Conservation (phyloP, 2,113 vertebrate species). For the Dicentrarchus labrax region DNA sequence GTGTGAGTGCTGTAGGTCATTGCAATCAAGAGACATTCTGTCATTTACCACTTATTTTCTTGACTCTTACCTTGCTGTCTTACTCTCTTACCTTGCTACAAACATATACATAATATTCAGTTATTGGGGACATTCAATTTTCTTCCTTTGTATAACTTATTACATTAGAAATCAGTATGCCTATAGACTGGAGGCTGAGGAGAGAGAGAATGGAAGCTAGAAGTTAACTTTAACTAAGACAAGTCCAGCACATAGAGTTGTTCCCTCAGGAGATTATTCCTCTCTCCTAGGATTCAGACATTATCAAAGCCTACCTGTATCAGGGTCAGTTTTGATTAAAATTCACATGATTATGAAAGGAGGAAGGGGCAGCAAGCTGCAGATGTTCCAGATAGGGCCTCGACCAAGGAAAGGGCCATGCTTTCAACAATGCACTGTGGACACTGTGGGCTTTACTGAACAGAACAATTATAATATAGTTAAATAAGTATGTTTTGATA, state of each 20-base stretch:
- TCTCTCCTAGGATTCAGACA: conserved; percentile 49
- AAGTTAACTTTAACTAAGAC: conserved; percentile 64
- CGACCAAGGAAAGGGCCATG: conserved; percentile 28
- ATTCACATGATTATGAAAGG: conserved; percentile 51
- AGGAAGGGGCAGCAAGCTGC: conserved; percentile 35
- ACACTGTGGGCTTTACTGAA: too few relatives aligned
- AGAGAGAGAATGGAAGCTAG: conserved; percentile 35
- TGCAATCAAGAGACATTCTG: not conserved
- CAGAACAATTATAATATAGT: not conserved
- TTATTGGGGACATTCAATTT: not conserved
- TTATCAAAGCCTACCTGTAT: conserved; percentile 65
- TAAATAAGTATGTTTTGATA: not conserved
- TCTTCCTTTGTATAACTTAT: conserved; percentile 5
- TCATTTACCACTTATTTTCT: not conserved
- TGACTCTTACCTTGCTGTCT: not conserved
- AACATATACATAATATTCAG: too few relatives aligned
- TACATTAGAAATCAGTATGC: conserved; percentile 22
- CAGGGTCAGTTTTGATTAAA: conserved; percentile 75
- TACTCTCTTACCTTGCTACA: not conserved
- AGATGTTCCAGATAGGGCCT: conserved; percentile 54
- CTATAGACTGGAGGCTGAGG: conserved; percentile 22
- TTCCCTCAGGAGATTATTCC: conserved; percentile 40
- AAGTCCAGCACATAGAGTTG: conserved; percentile 29
- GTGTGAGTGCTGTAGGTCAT: not conserved
- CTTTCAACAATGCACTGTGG: not conserved